Evolutionary conservation across 2,797 vertebrate genomes (phyloP), one percentile per base, ranked within the genome.

Genomic region (Hapalemur alaotrensis): DNA sequence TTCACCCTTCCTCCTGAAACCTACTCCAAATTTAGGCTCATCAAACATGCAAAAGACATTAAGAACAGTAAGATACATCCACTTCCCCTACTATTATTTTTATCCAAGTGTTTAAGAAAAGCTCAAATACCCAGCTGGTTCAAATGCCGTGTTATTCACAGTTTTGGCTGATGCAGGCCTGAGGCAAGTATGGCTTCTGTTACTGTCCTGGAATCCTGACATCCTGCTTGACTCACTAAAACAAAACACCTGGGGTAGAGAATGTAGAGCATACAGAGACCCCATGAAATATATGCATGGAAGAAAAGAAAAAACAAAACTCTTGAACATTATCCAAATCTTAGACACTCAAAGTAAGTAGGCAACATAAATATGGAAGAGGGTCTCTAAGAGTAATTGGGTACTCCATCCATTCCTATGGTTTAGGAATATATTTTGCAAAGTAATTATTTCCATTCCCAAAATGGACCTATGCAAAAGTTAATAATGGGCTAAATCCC

Each of bases 71-170:
- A 93, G 69, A 92, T 50, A 83, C 18, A 94, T 86, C 76, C 1
- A 52, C 43, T 95, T 82, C n/a, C 91, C 9, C n/a, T 84, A 4
- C 46, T 84, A 87, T 86, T 86, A 86, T 93, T 90, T 73, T 94
- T 82, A 81, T 79, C 43, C 69, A 83, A 72, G 57, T 57, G 72
- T 87, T 83, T 84, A 59, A 46, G 76, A 65, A 94, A 95, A 93
- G 48, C 43, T 95, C 59, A 96, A 91, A 67, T 87, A 89, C 4
- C 84, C 94, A 92, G 65, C 85, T 96, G 84, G 67, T 75, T 84
- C 81, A 88, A 48, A 67, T 90, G 14, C 52, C 65, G 35, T 84
- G 88, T 85, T 95, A 88, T 78, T 91, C 67, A 75, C 63, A 90
- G 43, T 78, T 93, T 54, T 41, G 54, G 48, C 48, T 76, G 75